Conservation (phyloP, 2,888 invertebrate species). For the Kryphioiulus occultus region DNA sequence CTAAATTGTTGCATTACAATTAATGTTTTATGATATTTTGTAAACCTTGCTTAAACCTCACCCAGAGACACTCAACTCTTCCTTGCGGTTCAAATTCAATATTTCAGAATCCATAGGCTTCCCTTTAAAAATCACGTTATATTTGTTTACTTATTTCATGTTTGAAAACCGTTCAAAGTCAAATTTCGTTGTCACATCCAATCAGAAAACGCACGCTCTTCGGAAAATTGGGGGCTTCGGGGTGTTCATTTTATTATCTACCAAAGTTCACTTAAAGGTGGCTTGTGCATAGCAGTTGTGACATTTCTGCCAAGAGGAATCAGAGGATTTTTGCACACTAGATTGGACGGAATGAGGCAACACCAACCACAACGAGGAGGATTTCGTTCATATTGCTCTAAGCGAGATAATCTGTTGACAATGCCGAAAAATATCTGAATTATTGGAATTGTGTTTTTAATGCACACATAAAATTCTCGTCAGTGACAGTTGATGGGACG, state of each 20-base stretch:
- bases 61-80: background rate
- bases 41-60: background rate
- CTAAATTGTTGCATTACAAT: too few species aligned
- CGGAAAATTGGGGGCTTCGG: background rate
- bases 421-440: background rate
- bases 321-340: background rate
- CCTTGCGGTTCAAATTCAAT: too few species aligned
- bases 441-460: background rate
- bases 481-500: background rate
- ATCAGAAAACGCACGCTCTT: background rate
- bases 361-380: background rate
- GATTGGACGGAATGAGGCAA: background rate
- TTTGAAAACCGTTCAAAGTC: background rate
- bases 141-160: background rate
- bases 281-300: background rate
- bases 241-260: background rate
- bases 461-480: background rate
- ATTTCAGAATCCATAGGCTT: background rate
- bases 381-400: background rate
- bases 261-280: slow-evolving; percentile 2
- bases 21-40: too few species aligned
- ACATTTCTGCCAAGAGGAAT: background rate
- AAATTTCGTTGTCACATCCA: slow-evolving; percentile 9
- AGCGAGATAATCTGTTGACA: background rate
- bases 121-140: background rate